Evolutionary conservation across 2,797 vertebrate species (phyloP).

Genomic region (Sebastolobus altivelis): DNA sequence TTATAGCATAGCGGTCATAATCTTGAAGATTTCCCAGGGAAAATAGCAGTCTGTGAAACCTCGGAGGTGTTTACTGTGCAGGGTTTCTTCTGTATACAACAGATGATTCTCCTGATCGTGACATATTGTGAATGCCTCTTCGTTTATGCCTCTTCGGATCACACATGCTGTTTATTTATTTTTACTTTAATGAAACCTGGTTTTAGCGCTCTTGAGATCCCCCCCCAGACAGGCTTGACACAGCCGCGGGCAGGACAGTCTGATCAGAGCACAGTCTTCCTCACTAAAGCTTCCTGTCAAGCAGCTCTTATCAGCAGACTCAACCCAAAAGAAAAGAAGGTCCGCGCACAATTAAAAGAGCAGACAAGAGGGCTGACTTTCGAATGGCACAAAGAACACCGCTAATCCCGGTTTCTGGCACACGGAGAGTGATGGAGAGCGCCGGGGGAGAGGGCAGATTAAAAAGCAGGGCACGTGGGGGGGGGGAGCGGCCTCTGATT

Average conservation of each 20-base stretch:
- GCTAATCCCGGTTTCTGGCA: slow-evolving; percentile 75
- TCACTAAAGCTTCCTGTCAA: slow-evolving; percentile 38
- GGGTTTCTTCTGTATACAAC: not conserved
- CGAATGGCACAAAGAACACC: slow-evolving; percentile 69
- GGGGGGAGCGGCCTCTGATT: slow-evolving; percentile 54
- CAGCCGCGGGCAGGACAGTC: slow-evolving; percentile 12
- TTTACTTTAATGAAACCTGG: not conserved
- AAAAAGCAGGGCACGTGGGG: slow-evolving; percentile 61
- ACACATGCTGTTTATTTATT: not conserved
- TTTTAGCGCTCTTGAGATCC: not conserved
- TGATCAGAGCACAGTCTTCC: slow-evolving; percentile 22
- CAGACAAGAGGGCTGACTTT: slow-evolving; percentile 66
- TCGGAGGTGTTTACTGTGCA: slow-evolving; percentile 11
- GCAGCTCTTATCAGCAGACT: slow-evolving; percentile 43
- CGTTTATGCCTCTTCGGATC: not conserved
- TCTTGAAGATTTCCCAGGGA: slow-evolving; percentile 10
- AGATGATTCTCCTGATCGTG: not conserved
- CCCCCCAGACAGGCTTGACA: slow-evolving; percentile 26
- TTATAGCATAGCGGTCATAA: slow-evolving; percentile 23
- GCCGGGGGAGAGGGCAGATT: slow-evolving; percentile 63
- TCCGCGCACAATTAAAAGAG: slow-evolving; percentile 62
- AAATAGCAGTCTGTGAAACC: slow-evolving; percentile 4
- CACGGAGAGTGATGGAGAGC: slow-evolving; percentile 42
- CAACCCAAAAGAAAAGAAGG: slow-evolving; percentile 32
- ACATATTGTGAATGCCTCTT: not conserved